These are phyloP conservation scores for Apodemus sylvaticus DNA, from an alignment of 2,113 vertebrate species.

Conservation along the genomic window DNA sequence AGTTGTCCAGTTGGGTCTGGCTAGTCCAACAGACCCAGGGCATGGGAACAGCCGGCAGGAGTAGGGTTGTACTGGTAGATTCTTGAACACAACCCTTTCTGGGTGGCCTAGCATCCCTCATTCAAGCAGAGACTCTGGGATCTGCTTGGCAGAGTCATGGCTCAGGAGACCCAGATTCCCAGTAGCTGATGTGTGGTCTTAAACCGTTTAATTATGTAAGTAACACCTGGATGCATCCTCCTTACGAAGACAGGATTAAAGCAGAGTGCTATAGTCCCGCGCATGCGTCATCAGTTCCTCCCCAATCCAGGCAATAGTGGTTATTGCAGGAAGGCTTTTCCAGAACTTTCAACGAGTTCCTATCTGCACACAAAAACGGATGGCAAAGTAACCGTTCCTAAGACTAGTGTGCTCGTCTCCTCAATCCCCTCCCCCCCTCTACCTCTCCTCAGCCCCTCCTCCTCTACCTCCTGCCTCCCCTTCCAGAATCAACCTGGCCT, in stretches of 20 bases:
- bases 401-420: not conserved
- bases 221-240: not conserved
- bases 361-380: not conserved
- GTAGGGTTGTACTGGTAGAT: not conserved
- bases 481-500: not conserved
- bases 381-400: not conserved
- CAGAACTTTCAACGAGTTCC: not conserved
- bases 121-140: not conserved
- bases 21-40: not conserved
- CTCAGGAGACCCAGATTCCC: not conserved
- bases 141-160: not conserved
- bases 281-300: too few relatives aligned
- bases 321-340: not conserved
- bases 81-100: not conserved
- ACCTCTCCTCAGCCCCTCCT: rapidly evolving
- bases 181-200: not conserved
- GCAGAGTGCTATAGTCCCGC: not conserved
- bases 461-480: too few relatives aligned
- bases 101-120: not conserved
- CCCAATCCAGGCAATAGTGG: too few relatives aligned
- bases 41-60: not conserved
- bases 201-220: not conserved
- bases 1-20: constrained; percentile 28
- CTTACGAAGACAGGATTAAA: not conserved
- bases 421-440: too few relatives aligned